phyloP scores from a whole-genome alignment of 2,113 vertebrate species.

The Nicator chloris region DNA sequence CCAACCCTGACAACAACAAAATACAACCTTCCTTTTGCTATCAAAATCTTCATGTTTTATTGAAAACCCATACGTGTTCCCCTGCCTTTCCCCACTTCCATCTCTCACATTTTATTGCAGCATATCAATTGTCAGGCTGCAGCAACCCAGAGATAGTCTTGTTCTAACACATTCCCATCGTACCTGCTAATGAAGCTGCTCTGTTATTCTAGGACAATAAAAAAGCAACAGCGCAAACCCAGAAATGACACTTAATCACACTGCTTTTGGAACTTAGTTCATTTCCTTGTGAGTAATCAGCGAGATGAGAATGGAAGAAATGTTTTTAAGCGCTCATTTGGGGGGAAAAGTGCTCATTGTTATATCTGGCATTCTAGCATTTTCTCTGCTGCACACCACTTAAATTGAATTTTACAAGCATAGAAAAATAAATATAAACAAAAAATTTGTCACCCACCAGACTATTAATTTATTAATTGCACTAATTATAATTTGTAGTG shows the following conservation, averaged over 20 bases:
- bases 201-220: slow-evolving; percentile 9
- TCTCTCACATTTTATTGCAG: not conserved
- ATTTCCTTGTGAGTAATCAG: slow-evolving; percentile 29
- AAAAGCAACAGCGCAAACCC: not conserved
- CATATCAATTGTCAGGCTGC: not conserved
- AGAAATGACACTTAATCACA: not conserved
- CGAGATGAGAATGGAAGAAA: not conserved
- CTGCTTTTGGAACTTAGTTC: not conserved
- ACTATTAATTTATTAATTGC: slow-evolving; percentile 65
- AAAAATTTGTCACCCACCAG: slow-evolving; percentile 64
- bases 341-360: slow-evolving; percentile 15
- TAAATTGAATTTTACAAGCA: slow-evolving; percentile 23
- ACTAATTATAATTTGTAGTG: slow-evolving; percentile 63
- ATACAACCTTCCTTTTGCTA: slow-evolving; percentile 9
- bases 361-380: not conserved
- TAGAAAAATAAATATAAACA: slow-evolving; percentile 40
- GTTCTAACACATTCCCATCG: not conserved
- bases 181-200: not conserved
- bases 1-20: slow-evolving; percentile 37
- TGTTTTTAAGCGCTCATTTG: slow-evolving; percentile 22
- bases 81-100: not conserved
- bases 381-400: slow-evolving; percentile 15
- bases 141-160: not conserved
- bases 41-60: slow-evolving; percentile 1
- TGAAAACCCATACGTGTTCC: not conserved